Evolutionary conservation across 2,797 vertebrate genomes (phyloP), one percentile per base, ranked within the genome.

Genomic region (Acipenser transmontanus): DNA sequence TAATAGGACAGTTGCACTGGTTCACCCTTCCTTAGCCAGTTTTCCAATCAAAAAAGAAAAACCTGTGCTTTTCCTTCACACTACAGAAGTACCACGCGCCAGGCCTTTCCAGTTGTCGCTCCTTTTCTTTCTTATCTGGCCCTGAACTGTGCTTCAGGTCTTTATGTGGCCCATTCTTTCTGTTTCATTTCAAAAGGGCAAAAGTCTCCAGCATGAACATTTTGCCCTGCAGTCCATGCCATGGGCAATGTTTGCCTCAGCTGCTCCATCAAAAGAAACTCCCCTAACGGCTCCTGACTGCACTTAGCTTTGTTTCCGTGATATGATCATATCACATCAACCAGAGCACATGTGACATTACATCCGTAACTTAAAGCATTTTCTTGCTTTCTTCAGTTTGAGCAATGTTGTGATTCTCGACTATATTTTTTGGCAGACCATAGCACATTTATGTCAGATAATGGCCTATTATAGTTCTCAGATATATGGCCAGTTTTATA

Each of bases 241-340:
- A 87, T 73, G 81, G 91, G 93, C 93, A 74, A 86, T 87, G 92
- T 90, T 92, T 88, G 91, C 91, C 92, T 94, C 92, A 92, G 94
- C 93, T 87, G 91, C 86, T 92, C 86, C 93, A 81, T 98, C 95
- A 96, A 86, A 84, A 89, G 89, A 85, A 86, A 85, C 86, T 70
- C 80, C 80, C 79, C 93, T 98, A 96, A 97, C 93, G 84, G 93
- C 90, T 91, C 91, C 90, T 95, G 95, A 96, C 94, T 95, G 92
- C 91, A 88, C 91, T 95, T 94, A 95, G 93, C 94, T 94, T 93
- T 92, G 89, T 94, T 92, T 93, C 91, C 93, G 91, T 92, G 87
- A 92, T 89, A 88, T 81, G 90, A 91, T 95, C 95, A 93, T 89
- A 93, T 95, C 94, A 91, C 91, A 95, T 98, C 95, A 96, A 89